Evolutionary conservation across 1,140 invertebrate species (phyloP).

Genomic region (Dreissena rostriformis): DNA sequence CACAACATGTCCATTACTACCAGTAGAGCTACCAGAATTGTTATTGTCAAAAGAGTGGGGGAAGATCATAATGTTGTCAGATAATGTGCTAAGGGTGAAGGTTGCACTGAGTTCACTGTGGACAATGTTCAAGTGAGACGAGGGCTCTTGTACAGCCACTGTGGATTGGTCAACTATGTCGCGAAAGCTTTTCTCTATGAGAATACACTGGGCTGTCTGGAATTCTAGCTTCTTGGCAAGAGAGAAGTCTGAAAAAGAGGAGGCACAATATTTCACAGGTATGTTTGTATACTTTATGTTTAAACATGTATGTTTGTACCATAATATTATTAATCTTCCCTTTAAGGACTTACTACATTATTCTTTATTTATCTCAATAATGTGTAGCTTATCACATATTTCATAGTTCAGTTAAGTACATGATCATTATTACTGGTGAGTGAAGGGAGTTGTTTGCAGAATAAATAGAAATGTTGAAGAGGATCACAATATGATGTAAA

Average conservation of each 20-base stretch:
- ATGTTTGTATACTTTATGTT: too few relatives aligned
- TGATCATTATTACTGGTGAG: too few relatives aligned
- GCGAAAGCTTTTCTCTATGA: conserved; percentile 29
- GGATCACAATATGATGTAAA: too few relatives aligned
- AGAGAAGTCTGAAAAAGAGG: conserved; percentile 35
- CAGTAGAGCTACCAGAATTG: conserved; percentile 22
- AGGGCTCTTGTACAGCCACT: background rate
- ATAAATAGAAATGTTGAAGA: too few relatives aligned
- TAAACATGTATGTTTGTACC: too few relatives aligned
- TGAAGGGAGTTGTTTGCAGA: too few relatives aligned
- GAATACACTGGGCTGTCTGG: conserved; percentile 5
- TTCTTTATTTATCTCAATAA: too few relatives aligned
- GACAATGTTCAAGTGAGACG: conserved; percentile 26
- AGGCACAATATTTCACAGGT: too few relatives aligned
- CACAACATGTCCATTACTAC: conserved; percentile 17
- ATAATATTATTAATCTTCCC: too few relatives aligned
- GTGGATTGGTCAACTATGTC: conserved; percentile 13
- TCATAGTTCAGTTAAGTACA: too few relatives aligned
- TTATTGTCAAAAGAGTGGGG: conserved; percentile 47
- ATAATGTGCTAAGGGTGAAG: conserved; percentile 2
- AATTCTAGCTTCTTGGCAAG: conserved; percentile 5
- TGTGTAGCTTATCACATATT: too few relatives aligned
- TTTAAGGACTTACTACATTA: too few relatives aligned
- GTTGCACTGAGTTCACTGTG: conserved; percentile 40
- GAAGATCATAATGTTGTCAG: conserved; percentile 36